Evolutionary conservation across 2,797 vertebrate genomes (phyloP), one percentile per base, ranked within the genome.

Genomic region (Rhyacichthys aspro): DNA sequence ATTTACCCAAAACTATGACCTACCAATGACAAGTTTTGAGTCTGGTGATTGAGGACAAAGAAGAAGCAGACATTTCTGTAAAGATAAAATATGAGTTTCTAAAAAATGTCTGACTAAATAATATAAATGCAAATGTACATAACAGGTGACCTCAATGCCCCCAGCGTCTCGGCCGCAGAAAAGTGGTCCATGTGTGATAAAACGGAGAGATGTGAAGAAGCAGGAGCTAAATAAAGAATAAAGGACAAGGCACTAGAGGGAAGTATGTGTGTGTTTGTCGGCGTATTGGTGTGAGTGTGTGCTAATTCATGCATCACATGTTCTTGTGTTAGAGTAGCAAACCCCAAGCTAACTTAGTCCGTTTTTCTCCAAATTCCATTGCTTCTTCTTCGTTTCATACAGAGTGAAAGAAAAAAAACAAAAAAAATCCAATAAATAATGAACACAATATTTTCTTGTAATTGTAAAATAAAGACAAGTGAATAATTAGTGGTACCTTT

Each of bases 171-270:
- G 9, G 7, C 33, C 9, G 7, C 33, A 34, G n/a, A 34, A 23
- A 32, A 8, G 33, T 49, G 15, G 32, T 34, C 47, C 32, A 49
- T 36, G 47, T 49, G 47, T 49, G 49, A 38, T 16, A 53, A 37
- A 41, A 43, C 46, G 62, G 28, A 63, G 42, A 55, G 42, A 47
- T 56, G 59, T 11, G 42, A 61, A 36, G 11, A 39, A 60, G 52
- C 17, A 28, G 18, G 3, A 66, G 75, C 63, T 76, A 78, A 78
- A 76, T 72, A 74, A 70, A 53, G 61, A 81, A 74, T 54, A 60
- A 70, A 79, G 76, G 68, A 70, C 67, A 49, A 63, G 62, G 55
- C 45, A 72, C 53, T 34, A 3, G 57, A 63, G 65, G 72, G 60
- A 60, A 19, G 38, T 39, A 6, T 70, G 5, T 63, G 57, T 55